Base-by-base conservation (phyloP, 2,888 invertebrate genomes). In the Eulithis testata region DNA sequence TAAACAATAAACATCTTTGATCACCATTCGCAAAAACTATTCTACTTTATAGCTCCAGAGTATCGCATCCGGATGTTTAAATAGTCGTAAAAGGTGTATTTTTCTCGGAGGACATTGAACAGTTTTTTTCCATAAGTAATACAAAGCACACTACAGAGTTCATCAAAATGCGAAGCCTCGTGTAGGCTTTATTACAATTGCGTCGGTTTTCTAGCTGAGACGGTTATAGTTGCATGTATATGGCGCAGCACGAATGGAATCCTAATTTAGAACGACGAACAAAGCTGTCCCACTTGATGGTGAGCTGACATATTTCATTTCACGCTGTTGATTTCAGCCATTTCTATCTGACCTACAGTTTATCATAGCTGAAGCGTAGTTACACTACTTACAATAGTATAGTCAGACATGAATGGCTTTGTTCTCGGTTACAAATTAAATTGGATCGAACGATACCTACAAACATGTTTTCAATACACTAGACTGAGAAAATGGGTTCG, bases 181-280 rank as follows among this genome's bases (percentile, higher is more conserved):
- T 69, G 72, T 73, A 73, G 73, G 72, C 72, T 80, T 77, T 81
- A 80, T 78, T 77, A 78, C 76, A 77, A 78, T 74, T 77, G 79
- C 77, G 76, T 74, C 64, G 74, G 76, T 77, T 78, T 77, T 78
- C 77, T 76, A 73, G 73, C 76, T 68, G 76, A 78, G 76, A 80
- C 75, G 79, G 78, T 81, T 82, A 82, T 76, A 78, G 76, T 77
- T 72, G 64, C 56, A 67, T 69, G 68, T 69, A 68, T 68, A 68
- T 66, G 62, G 65, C 68, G 67, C 53, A 55, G 65, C 70, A 66
- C 65, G 64, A 59, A 69, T 69, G 69, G 71, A 73, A 73, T 73
- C 71, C 70, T 71, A 73, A 71, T 71, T 71, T 65, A 61, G 62
- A 69, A 63, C 60, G 60, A 61, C 31, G 58, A 63, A 60, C 67